Percentiles rank a stretch among this genome's conserved stretches.
Evolutionary conservation across 1,140 invertebrate genomes (phyloP).

Genomic region (Aphaenogaster ashmeadi): DNA sequence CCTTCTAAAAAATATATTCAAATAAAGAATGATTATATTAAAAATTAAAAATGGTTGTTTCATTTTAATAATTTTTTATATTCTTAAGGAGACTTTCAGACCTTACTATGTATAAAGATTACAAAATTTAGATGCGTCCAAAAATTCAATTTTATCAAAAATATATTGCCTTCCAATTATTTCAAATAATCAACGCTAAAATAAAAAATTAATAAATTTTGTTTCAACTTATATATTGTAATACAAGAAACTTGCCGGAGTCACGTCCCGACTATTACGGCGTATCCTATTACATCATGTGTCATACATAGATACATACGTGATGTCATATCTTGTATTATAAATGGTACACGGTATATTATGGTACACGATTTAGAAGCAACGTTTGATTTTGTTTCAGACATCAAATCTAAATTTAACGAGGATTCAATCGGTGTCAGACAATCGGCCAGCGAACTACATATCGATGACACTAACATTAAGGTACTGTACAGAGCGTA

Average conservation of each 20-base stretch:
- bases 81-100: too few relatives aligned
- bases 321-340: background rate
- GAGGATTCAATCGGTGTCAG: slow-evolving; percentile 45
- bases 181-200: background rate
- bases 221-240: background rate
- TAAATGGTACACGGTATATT: slow-evolving; percentile 42
- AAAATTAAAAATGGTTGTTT: too few relatives aligned
- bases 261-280: slow-evolving; percentile 17
- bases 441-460: slow-evolving; percentile 35
- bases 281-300: background rate
- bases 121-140: background rate
- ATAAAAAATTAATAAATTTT: slow-evolving; percentile 7
- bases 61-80: too few relatives aligned
- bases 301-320: slow-evolving; percentile 4
- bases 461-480: background rate
- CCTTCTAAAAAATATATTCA: too few relatives aligned
- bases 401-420: slow-evolving; percentile 67
- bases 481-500: background rate
- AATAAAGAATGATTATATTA: too few relatives aligned
- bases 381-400: slow-evolving; percentile 48
- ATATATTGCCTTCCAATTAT: background rate
- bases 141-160: background rate
- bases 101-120: background rate
- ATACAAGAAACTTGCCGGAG: background rate
- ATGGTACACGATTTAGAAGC: slow-evolving; percentile 53